These are phyloP conservation scores for Drosophila triauraria DNA, from an alignment of 1,140 invertebrate species.

Conservation along the genomic window DNA sequence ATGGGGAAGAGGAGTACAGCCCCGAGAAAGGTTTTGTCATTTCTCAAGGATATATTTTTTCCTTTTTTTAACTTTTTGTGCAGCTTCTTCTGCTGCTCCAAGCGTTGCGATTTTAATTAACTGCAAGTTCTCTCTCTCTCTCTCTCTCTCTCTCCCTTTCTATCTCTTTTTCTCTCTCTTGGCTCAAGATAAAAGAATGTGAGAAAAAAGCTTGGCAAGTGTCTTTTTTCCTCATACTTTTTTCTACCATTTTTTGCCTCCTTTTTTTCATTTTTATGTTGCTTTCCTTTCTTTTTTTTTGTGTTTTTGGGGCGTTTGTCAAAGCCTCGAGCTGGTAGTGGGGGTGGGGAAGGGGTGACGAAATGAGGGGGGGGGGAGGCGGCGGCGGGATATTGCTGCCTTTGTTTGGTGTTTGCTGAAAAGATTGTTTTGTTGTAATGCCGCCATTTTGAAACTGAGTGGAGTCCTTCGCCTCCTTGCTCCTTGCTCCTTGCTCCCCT, in stretches of 20 bases:
- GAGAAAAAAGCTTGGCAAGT: constrained; percentile 32
- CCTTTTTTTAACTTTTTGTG: constrained; percentile 5
- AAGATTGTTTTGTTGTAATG: constrained; percentile 74
- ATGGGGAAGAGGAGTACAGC: neutral
- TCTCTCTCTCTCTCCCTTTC: neutral
- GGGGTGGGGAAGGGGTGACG: neutral
- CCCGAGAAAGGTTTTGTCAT: constrained; percentile 37
- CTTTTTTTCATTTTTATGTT: constrained; percentile 5
- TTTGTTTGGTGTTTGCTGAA: constrained; percentile 76
- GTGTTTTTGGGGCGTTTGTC: constrained; percentile 50
- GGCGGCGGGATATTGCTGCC: constrained; percentile 54
- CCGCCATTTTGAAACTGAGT: constrained; percentile 70
- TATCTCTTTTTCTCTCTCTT: neutral
- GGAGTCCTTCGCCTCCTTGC: constrained; percentile 5
- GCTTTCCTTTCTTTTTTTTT: constrained; percentile 6
- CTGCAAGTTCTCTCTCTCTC: constrained; percentile 60
- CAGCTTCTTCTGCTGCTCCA: constrained; percentile 30
- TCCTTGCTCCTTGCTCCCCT: neutral
- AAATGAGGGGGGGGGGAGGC: constrained; percentile 28
- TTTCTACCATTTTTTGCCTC: constrained; percentile 5
- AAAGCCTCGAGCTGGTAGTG: constrained; percentile 28
- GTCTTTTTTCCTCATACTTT: constrained; percentile 19
- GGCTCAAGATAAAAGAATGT: constrained; percentile 29
- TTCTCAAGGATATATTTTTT: constrained; percentile 40
- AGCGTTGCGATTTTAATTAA: constrained; percentile 74